phyloP scores from a whole-genome alignment of 2,888 invertebrate species.

The Nysson spinosus region DNA sequence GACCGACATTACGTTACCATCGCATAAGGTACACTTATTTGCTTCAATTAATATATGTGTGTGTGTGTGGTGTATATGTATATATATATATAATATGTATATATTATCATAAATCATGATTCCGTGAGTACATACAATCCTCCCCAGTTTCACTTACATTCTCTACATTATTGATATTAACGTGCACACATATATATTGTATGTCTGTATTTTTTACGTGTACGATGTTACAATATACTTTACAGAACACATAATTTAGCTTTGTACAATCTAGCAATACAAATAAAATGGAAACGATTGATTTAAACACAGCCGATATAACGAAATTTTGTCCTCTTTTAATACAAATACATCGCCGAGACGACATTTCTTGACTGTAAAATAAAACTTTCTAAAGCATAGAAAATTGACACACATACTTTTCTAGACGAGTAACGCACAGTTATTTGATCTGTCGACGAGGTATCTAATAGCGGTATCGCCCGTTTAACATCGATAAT shows the following conservation, averaged over 20 bases:
- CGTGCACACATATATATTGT: conserved; percentile 17
- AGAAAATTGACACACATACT: conserved; percentile 15
- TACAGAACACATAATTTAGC: conserved; percentile 8
- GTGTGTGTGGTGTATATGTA: too few relatives aligned
- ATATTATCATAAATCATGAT: neutral
- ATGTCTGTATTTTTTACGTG: conserved; percentile 12
- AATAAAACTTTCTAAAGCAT: neutral
- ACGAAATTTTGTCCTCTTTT: neutral
- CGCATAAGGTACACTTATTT: conserved; percentile 44
- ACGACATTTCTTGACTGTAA: neutral
- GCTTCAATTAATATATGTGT: too few relatives aligned
- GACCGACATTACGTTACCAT: conserved; percentile 8
- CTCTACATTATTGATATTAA: conserved; percentile 4
- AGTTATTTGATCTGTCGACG: neutral
- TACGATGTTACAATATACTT: conserved; percentile 23
- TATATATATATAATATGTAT: too few relatives aligned
- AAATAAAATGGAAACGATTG: conserved; percentile 21
- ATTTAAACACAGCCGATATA: neutral
- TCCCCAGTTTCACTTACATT: neutral
- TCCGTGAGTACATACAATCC: neutral
- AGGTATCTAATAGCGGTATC: too few relatives aligned
- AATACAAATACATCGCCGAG: neutral
- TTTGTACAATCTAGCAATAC: conserved; percentile 38
- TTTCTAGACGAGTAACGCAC: neutral
- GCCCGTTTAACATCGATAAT: conserved; percentile 10